A percentile compares a stretch with the other conserved stretches of the same genome.
Conservation (phyloP, 2,797 vertebrate genomes). For the Sus cebifrons region DNA sequence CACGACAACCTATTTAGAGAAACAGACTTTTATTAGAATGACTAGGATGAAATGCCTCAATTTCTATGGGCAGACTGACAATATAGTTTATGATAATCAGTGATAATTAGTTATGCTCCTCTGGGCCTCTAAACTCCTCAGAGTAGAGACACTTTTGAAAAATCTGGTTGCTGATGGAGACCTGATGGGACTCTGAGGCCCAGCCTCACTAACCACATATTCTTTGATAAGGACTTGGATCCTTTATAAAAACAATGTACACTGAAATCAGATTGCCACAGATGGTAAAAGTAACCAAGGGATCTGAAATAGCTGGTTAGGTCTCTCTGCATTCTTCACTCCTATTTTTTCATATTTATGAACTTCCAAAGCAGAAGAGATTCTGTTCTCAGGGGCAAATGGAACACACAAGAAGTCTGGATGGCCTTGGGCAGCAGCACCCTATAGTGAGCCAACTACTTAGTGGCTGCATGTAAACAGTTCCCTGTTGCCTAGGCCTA, state of each 20-base stretch:
- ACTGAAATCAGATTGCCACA: conserved; percentile 43
- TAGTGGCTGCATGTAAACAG: conserved; percentile 41
- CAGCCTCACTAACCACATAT: neutral
- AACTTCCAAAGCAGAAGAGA: conserved; percentile 73
- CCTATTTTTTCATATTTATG: neutral
- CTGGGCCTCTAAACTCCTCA: conserved; percentile 32
- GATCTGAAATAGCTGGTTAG: conserved; percentile 42
- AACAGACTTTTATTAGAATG: conserved; percentile 37
- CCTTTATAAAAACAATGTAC: conserved; percentile 68
- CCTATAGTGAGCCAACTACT: conserved; percentile 34
- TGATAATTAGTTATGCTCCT: conserved; percentile 65
- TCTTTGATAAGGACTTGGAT: conserved; percentile 40
- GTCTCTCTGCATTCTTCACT: neutral
- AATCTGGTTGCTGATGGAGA: conserved; percentile 63
- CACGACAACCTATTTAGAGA: conserved; percentile 15
- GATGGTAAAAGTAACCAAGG: neutral
- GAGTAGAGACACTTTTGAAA: neutral
- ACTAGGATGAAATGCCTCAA: conserved; percentile 10
- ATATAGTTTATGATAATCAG: conserved; percentile 62
- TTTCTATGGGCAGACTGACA: conserved; percentile 55
- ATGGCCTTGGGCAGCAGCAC: conserved; percentile 51
- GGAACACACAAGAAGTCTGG: neutral
- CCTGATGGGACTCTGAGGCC: neutral
- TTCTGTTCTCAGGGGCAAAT: conserved; percentile 59
- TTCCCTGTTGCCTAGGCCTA: conserved; percentile 39